Conservation (phyloP, 2,797 vertebrate species). For the Loris lydekkerianus region DNA sequence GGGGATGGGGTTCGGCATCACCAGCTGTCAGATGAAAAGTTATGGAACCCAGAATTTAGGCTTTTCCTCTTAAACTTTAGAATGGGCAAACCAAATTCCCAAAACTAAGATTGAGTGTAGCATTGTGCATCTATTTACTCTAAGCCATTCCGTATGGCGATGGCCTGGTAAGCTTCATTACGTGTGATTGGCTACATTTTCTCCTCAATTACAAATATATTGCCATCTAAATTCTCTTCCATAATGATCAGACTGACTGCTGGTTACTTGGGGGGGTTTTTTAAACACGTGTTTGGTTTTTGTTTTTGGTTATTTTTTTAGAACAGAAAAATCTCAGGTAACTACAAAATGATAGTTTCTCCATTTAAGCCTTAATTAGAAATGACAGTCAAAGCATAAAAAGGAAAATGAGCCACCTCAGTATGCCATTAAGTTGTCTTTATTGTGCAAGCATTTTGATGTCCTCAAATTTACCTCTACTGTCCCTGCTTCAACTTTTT, state of each 20-base stretch:
- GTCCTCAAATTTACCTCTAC: background rate
- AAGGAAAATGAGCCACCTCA: background rate
- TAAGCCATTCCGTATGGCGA: conserved; percentile 61
- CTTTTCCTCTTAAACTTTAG: conserved; percentile 58
- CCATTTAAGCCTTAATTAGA: conserved; percentile 85
- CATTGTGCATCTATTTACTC: conserved; percentile 26
- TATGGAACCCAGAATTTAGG: conserved; percentile 91
- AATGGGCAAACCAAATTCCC: conserved; percentile 79
- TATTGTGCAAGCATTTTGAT: conserved; percentile 62
- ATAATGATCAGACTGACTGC: conserved; percentile 91
- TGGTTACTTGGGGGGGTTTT: conserved; percentile 89
- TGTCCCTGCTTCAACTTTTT: conserved; percentile 20
- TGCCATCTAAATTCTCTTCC: conserved; percentile 89
- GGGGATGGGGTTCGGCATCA: conserved; percentile 89
- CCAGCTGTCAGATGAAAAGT: conserved; percentile 91
- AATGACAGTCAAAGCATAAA: background rate
- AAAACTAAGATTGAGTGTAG: conserved; percentile 37
- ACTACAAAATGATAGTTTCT: conserved; percentile 90
- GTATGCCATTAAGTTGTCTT: background rate
- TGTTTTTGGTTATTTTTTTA: conserved; percentile 77
- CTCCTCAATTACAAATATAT: conserved; percentile 72
- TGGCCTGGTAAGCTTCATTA: background rate
- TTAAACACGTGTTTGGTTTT: conserved; percentile 72
- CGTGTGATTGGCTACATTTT: conserved; percentile 75
- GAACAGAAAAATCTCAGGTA: conserved; percentile 88